These are phyloP conservation scores for Argyresthia albistria DNA, from an alignment of 2,888 invertebrate species.

Conservation along the genomic window DNA sequence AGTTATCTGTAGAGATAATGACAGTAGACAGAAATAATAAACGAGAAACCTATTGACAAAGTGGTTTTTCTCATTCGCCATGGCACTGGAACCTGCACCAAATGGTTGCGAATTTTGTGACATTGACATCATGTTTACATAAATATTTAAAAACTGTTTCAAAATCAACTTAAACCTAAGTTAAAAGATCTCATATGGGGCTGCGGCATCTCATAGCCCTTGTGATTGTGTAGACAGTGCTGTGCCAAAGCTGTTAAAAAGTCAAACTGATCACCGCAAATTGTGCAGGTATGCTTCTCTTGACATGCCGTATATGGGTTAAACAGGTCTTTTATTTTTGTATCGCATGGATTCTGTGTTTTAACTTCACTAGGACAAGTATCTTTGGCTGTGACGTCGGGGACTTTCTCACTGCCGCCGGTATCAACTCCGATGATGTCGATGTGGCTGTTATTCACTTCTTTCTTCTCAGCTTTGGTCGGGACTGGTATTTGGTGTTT, in stretches of 20 bases:
- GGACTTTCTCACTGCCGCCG: conserved; percentile 28
- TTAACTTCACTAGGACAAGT: conserved; percentile 7
- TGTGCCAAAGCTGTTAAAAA: conserved; percentile 40
- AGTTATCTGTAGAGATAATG: no score
- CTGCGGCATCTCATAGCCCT: conserved; percentile 22
- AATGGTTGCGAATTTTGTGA: no score
- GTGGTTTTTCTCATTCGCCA: no score
- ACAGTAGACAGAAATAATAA: no score
- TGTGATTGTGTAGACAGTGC: conserved; percentile 41
- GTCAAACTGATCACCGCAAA: conserved; percentile 45
- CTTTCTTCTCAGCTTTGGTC: conserved; percentile 20
- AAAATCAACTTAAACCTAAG: not conserved
- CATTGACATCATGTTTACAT: no score
- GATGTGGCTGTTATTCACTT: conserved; percentile 35
- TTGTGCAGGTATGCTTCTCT: conserved; percentile 33
- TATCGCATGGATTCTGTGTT: conserved; percentile 2
- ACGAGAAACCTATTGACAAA: no score
- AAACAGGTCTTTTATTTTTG: conserved; percentile 25
- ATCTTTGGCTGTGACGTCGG: not conserved
- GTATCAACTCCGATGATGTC: conserved; percentile 53
- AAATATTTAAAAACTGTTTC: not conserved
- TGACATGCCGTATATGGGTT: conserved; percentile 22
- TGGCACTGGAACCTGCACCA: no score
- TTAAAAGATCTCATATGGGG: not conserved
- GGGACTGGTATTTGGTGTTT: conserved; percentile 36